A percentile compares a stretch with the other conserved stretches of the same genome.
phyloP scores from a whole-genome alignment of 2,888 invertebrate species.

The Stenolophus ochropezus region DNA sequence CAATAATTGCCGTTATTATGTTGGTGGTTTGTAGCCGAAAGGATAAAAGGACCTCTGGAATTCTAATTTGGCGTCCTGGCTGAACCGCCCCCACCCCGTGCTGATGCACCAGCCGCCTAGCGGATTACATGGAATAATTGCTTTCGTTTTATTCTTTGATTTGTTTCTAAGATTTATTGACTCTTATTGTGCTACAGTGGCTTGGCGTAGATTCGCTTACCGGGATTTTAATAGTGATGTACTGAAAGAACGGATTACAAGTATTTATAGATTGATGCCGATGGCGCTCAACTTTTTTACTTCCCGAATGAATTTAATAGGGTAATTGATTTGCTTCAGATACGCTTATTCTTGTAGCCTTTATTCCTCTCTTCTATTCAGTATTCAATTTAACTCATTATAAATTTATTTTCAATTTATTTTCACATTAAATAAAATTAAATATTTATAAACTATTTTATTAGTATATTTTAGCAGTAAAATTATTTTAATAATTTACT shows the following conservation, averaged over 20 bases:
- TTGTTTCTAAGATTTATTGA: slow-evolving; percentile 58
- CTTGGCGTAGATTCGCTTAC: slow-evolving; percentile 34
- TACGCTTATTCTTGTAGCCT: background rate
- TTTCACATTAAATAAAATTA: background rate
- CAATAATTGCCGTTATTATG: no score
- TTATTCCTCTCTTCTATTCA: background rate
- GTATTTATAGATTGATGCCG: slow-evolving; percentile 18
- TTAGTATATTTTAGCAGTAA: background rate
- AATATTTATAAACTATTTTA: background rate
- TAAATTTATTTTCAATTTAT: background rate
- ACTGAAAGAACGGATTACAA: slow-evolving; percentile 18
- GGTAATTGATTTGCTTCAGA: background rate
- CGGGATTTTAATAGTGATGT: slow-evolving; percentile 32
- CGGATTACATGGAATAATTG: slow-evolving; percentile 56
- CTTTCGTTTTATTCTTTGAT: slow-evolving; percentile 58
- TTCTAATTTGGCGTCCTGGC: background rate
- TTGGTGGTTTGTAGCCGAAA: no score
- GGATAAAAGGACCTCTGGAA: background rate
- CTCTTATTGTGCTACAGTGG: slow-evolving; percentile 45
- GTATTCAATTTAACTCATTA: background rate
- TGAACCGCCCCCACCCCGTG: background rate
- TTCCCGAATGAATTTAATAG: background rate
- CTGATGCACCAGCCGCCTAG: slow-evolving; percentile 2
- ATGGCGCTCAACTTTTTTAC: slow-evolving; percentile 6
- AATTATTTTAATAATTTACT: background rate